These are phyloP conservation scores for Eupithecia inturbata DNA, from an alignment of 2,888 invertebrate species.

Conservation along the genomic window DNA sequence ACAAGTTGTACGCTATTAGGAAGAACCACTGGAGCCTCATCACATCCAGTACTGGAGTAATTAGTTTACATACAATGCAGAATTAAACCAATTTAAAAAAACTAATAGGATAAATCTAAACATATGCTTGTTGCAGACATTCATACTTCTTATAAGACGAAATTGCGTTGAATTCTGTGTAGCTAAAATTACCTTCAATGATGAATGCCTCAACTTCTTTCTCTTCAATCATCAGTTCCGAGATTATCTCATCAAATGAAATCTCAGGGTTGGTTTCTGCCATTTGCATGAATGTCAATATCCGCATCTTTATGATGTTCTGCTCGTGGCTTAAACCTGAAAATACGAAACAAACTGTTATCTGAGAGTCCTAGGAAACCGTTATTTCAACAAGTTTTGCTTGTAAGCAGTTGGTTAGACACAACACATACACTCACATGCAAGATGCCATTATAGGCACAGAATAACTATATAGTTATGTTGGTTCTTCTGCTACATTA, in stretches of 20 bases:
- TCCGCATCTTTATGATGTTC: constrained; percentile 98
- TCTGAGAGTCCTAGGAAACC: not conserved
- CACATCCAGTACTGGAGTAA: not conserved
- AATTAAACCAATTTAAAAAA: not conserved
- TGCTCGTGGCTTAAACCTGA: constrained; percentile 95
- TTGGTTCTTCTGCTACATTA: too few species aligned
- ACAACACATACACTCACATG: too few species aligned
- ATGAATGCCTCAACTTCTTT: constrained; percentile 98
- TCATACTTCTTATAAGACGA: not conserved
- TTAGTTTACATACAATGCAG: not conserved
- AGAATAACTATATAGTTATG: too few species aligned
- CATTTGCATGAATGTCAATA: constrained; percentile 98
- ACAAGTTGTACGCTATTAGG: too few species aligned
- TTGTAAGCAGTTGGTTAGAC: too few species aligned
- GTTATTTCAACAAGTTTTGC: not conserved
- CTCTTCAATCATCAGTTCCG: constrained; percentile 93
- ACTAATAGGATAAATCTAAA: not conserved
- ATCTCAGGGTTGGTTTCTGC: constrained; percentile 97
- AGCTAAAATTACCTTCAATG: constrained; percentile 88
- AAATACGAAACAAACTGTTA: constrained; percentile 7
- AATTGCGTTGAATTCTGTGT: not conserved
- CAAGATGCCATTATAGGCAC: too few species aligned
- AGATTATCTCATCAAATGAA: constrained; percentile 93
- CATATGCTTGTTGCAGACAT: not conserved
- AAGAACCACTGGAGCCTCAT: too few species aligned